These are phyloP conservation scores for Aegithalos caudatus DNA, from an alignment of 2,113 vertebrate genomes.

Conservation along the genomic window DNA sequence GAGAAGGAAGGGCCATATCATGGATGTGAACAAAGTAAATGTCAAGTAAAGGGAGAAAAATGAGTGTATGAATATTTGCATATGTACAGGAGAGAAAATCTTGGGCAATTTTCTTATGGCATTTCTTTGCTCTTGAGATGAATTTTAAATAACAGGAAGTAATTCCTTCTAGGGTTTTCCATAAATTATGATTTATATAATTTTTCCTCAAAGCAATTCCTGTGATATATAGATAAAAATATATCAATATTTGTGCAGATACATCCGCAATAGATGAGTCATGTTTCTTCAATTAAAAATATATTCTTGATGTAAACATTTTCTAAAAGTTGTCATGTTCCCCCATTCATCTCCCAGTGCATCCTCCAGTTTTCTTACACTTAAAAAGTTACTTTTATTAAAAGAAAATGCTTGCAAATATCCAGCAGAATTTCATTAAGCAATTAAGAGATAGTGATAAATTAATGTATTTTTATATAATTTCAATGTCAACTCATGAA, in stretches of 20 bases:
- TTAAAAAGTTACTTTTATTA: background rate
- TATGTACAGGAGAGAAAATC: background rate
- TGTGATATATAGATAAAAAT: slow-evolving; percentile 20
- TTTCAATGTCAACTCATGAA: background rate
- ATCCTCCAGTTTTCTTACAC: background rate
- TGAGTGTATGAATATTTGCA: background rate
- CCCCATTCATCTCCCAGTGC: background rate
- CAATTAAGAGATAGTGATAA: background rate
- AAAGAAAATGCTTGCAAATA: background rate
- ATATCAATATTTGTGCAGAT: slow-evolving; percentile 33
- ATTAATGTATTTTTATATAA: background rate
- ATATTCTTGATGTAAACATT: background rate
- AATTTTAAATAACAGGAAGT: slow-evolving; percentile 30
- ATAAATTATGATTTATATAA: slow-evolving; percentile 32
- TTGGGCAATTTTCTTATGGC: background rate
- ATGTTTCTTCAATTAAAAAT: slow-evolving; percentile 11
- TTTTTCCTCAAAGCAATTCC: background rate
- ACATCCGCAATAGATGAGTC: background rate
- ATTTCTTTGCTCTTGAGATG: slow-evolving; percentile 16
- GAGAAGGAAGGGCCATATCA: background rate
- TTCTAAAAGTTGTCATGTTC: background rate
- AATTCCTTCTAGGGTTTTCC: background rate
- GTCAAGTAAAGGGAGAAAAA: slow-evolving; percentile 44
- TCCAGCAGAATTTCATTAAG: background rate
- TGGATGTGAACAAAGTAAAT: slow-evolving; percentile 10